Base-by-base conservation (phyloP, 2,888 invertebrate species). In the Byasa hedistus region DNA sequence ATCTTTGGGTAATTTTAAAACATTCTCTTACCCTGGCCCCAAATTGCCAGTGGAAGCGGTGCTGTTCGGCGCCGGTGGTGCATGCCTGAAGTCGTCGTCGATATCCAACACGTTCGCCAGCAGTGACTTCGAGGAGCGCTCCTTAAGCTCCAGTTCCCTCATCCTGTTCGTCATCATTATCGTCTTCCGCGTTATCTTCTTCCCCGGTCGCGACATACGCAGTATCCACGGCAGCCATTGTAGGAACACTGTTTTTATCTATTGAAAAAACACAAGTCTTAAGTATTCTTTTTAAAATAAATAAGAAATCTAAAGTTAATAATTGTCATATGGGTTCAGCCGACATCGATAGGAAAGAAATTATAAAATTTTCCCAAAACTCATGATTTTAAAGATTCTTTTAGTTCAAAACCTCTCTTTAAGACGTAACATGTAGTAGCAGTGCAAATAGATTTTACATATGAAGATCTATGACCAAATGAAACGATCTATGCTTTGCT, bases 211-310 rank as follows among this genome's bases (percentile, higher is more conserved):
- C 80, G 96, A 95, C 98, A 99, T 99, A 69, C 98, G 94, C 80
- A 99, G 92, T 72, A 98, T 94, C 97, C 98, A 98, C 69, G 99
- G 99, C 83, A 99, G 93, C 98, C 99, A 99, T 93, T 98, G 97
- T 75, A 99, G 95, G 89, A 99, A 97, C 80, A 98, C 95, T 77
- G 96, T 95, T 91, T 97, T 97, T 81, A 98, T 96, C 99, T 99
- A 89, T 55, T 51, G 15, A 54, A 52, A 21, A 39, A n/a, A 36
- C 7, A 48, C 1, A 51, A 51, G 4, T 2, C 21, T 21, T n/a
- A 21, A n/a, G n/a, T 21, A 15, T 15, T 21, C 2, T 51, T 21
- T 21, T 51, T 51, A 39, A 12, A 15, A 1, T 3, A 39, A 15
- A 15, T 15, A 15, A 39, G 15, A 39, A 39, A 1, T 39, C 39